Conservation (phyloP, 2,113 vertebrate species). For the Etheostoma spectabile region DNA sequence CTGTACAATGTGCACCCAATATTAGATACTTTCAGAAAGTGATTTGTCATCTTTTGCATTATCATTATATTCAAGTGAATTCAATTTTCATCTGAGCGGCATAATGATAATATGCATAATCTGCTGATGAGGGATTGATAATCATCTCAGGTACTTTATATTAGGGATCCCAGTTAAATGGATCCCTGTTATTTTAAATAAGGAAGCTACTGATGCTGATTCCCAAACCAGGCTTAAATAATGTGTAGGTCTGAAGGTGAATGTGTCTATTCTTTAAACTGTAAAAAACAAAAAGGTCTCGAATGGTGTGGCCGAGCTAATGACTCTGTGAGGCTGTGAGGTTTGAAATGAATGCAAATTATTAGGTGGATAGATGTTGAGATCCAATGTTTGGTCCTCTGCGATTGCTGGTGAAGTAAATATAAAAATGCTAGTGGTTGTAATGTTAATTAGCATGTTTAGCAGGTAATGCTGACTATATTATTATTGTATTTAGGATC, state of each 20-base stretch:
- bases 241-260: slow-evolving; percentile 2
- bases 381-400: background rate
- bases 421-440: background rate
- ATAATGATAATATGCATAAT: background rate
- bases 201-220: slow-evolving; percentile 21
- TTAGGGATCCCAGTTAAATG: slow-evolving; percentile 14
- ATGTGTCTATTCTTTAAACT: background rate
- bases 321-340: background rate
- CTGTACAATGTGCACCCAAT: background rate
- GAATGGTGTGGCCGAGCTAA: background rate
- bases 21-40: slow-evolving; percentile 29
- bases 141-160: slow-evolving; percentile 24
- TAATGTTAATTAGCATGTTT: background rate
- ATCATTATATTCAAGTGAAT: slow-evolving; percentile 33
- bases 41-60: slow-evolving; percentile 19
- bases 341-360: background rate
- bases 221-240: background rate
- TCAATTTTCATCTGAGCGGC: slow-evolving; percentile 23
- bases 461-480: background rate
- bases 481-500: background rate
- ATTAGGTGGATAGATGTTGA: background rate
- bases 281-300: background rate
- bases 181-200: slow-evolving; percentile 13
- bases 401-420: background rate
- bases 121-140: slow-evolving; percentile 19